Conservation (phyloP, 2,797 vertebrate species). For the Enteromius viviparus region DNA sequence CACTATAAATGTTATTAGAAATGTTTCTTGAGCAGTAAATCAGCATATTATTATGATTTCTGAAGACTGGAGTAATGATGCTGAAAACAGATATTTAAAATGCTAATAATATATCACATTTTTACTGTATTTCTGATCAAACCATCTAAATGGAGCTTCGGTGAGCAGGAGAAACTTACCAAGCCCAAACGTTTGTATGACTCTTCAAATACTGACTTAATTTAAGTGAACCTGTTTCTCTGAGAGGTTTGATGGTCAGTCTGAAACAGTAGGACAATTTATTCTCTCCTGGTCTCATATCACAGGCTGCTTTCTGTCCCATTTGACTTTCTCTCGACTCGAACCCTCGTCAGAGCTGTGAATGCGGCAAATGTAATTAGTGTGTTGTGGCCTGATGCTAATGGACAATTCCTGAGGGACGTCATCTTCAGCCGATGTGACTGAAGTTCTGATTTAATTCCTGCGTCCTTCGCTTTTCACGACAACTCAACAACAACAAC, state of each 20-base stretch:
- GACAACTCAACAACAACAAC: background rate
- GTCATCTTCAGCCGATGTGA: conserved; percentile 75
- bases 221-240: background rate
- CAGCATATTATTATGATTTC: background rate
- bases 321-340: conserved; percentile 60
- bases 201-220: background rate
- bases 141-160: background rate
- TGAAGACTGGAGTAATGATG: background rate
- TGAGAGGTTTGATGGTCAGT: background rate
- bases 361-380: conserved; percentile 71
- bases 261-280: background rate
- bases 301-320: conserved; percentile 71
- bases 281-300: conserved; percentile 69
- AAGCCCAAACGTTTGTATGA: background rate
- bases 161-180: background rate
- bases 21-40: background rate
- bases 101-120: background rate
- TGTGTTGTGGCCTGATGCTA: conserved; percentile 69
- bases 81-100: background rate
- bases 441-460: conserved; percentile 81
- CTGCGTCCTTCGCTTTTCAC: conserved; percentile 73
- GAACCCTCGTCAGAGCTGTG: conserved; percentile 61
- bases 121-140: background rate
- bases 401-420: conserved; percentile 58
- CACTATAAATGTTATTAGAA: background rate